phyloP scores from a whole-genome alignment of 2,797 vertebrate species.

The Cynodonichthys magdalenae region DNA sequence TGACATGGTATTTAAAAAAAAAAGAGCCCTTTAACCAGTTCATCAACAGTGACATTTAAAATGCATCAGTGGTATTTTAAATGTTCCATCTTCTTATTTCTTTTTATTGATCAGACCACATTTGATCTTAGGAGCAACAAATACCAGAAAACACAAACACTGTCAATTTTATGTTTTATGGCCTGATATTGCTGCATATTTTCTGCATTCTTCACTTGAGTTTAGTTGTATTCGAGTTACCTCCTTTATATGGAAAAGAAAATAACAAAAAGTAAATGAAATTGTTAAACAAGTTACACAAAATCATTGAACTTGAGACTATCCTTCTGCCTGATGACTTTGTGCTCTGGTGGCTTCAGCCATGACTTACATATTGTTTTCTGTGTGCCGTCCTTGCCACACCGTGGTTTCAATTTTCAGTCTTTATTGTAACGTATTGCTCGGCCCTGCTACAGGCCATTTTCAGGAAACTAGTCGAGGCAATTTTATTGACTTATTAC shows the following conservation, averaged over 20 bases:
- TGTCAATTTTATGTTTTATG: not conserved
- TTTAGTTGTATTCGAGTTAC: too few species aligned
- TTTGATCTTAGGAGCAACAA: not conserved
- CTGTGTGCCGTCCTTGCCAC: conserved; percentile 53
- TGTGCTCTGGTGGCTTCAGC: conserved; percentile 31
- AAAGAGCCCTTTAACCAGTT: conserved; percentile 5
- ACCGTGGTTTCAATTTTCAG: conserved; percentile 42
- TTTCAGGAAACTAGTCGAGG: conserved; percentile 62
- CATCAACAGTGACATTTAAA: conserved; percentile 35
- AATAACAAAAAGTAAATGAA: conserved; percentile 1
- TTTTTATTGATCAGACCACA: conserved; percentile 28
- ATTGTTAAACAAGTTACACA: conserved; percentile 7
- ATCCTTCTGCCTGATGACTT: conserved; percentile 34
- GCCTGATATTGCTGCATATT: too few species aligned
- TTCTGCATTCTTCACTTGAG: too few species aligned
- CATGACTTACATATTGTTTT: conserved; percentile 60
- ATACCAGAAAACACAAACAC: not conserved
- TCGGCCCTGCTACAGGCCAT: conserved; percentile 45
- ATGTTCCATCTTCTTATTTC: conserved; percentile 7
- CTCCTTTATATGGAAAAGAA: too few species aligned
- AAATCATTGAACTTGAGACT: conserved; percentile 20
- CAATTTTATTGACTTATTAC: conserved; percentile 71
- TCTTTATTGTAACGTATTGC: conserved; percentile 69
- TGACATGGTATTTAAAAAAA: not conserved
- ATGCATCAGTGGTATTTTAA: conserved; percentile 28